Conservation (phyloP, 35 echinoderm and acorn worm species). For the Diadema setosum region DNA sequence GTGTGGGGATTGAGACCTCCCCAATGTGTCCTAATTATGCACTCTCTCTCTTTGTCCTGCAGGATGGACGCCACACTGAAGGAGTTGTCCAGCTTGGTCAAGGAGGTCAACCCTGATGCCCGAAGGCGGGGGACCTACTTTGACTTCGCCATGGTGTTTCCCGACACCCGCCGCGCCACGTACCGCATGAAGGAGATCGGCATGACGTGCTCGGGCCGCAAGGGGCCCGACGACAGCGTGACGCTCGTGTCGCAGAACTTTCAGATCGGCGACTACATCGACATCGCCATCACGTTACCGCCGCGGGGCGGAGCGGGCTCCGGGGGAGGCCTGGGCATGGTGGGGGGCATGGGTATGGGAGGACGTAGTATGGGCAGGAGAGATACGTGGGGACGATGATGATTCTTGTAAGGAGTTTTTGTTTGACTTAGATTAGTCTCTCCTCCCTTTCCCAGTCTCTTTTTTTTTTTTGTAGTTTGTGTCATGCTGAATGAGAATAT, state of each 20-base stretch:
- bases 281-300: conserved; percentile 90
- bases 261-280: conserved; percentile 92
- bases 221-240: conserved; percentile 85
- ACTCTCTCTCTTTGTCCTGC: neutral
- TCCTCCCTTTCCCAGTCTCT: no score
- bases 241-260: conserved; percentile 68
- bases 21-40: no score
- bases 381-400: conserved; percentile 3
- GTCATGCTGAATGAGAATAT: no score
- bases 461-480: no score
- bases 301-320: conserved; percentile 47
- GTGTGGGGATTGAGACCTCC: no score
- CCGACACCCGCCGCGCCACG: conserved; percentile 39
- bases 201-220: conserved; percentile 94
- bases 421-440: neutral
- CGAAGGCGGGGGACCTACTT: conserved; percentile 86
- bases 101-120: conserved; percentile 97
- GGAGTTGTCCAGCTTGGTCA: conserved; percentile 90
- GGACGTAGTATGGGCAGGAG: neutral
- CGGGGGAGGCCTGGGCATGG: neutral
- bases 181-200: conserved; percentile 93
- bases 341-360: neutral
- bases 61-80: conserved; percentile 95
- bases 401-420: neutral
- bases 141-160: conserved; percentile 88